Evolutionary conservation across 2,888 invertebrate genomes (phyloP).

Genomic region (Zhuqinia jingwanae): DNA sequence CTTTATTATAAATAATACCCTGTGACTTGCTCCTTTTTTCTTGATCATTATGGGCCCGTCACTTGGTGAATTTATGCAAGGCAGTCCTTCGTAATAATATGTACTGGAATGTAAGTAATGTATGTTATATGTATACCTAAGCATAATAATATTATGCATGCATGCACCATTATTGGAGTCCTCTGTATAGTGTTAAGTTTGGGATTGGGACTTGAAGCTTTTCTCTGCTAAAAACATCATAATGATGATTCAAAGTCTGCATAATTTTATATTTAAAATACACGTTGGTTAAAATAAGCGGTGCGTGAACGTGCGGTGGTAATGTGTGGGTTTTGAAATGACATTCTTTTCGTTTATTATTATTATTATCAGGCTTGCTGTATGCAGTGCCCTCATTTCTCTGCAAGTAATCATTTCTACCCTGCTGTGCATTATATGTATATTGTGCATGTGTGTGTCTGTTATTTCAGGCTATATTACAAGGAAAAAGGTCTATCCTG

Average conservation of each 20-base stretch:
- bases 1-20: conserved; percentile 31
- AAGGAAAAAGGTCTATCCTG: too few relatives aligned
- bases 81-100: neutral
- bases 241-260: conserved; percentile 27
- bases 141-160: too few relatives aligned
- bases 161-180: too few relatives aligned
- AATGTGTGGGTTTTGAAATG: conserved; percentile 5
- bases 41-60: conserved; percentile 50
- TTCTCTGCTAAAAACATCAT: neutral
- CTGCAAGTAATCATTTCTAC: conserved; percentile 19
- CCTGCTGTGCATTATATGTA: neutral
- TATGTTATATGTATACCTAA: too few relatives aligned
- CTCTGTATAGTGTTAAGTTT: too few relatives aligned
- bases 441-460: neutral
- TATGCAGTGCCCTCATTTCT: conserved; percentile 22
- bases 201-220: neutral
- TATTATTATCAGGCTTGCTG: neutral
- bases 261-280: conserved; percentile 15
- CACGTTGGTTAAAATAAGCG: neutral
- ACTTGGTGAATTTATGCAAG: neutral
- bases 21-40: conserved; percentile 4
- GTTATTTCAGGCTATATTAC: too few relatives aligned
- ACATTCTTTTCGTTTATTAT: conserved; percentile 3
- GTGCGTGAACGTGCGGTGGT: conserved; percentile 20
- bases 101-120: too few relatives aligned